Conservation (phyloP, 2,113 vertebrate genomes). For the Neopipo cinnamomea region DNA sequence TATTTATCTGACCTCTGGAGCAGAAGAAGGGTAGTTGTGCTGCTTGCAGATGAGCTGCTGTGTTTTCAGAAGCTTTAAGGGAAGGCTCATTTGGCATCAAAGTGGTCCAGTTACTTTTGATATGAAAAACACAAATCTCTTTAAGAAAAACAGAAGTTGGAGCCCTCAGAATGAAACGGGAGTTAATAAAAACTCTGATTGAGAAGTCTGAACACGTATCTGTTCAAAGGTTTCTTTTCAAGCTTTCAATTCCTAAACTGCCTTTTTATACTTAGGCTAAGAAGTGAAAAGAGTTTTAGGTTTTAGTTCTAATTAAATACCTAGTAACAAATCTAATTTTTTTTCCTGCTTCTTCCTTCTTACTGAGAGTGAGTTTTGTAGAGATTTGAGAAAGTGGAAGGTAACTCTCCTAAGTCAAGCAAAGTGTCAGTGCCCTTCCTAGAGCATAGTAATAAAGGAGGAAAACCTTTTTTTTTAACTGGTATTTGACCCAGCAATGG, state of each 20-base stretch:
- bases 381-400: background rate
- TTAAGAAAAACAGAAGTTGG: background rate
- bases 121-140: background rate
- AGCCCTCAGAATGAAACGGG: background rate
- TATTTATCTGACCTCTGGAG: background rate
- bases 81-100: background rate
- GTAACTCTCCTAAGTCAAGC: background rate
- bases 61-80: background rate
- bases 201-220: background rate
- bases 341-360: rapidly evolving
- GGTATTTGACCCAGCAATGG: background rate
- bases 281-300: background rate
- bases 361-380: background rate
- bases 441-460: background rate
- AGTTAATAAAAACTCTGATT: background rate
- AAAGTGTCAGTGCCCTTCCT: background rate
- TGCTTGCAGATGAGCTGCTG: background rate
- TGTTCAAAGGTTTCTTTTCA: background rate
- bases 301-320: background rate
- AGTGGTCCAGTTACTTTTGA: background rate
- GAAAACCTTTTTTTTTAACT: background rate
- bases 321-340: background rate
- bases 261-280: background rate
- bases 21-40: background rate
- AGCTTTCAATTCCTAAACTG: background rate